phyloP scores from a whole-genome alignment of 2,888 invertebrate species.

The Gortyna flavago region DNA sequence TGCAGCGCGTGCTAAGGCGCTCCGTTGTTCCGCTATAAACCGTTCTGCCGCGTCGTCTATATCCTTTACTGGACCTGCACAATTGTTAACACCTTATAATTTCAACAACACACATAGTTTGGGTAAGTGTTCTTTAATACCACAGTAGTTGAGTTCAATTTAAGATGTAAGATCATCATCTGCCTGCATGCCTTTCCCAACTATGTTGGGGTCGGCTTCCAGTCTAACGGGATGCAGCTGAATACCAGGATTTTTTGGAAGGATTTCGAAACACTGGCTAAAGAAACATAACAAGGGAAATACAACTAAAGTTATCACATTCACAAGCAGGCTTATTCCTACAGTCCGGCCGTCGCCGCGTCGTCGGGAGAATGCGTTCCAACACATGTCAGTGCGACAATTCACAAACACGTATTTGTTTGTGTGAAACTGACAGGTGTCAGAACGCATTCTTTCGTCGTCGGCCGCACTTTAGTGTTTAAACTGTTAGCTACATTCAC shows the following conservation, averaged over 20 bases:
- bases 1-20: conserved; percentile 81
- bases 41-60: conserved; percentile 87
- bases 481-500: background rate
- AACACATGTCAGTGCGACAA: background rate
- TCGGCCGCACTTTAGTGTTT: background rate
- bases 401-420: background rate
- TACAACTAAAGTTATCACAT: background rate
- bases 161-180: background rate
- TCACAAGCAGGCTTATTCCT: background rate
- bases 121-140: background rate
- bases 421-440: background rate
- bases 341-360: background rate
- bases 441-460: background rate
- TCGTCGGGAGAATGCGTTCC: background rate
- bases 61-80: conserved; percentile 82
- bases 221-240: too few species aligned
- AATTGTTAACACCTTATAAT: background rate
- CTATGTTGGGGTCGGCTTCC: too few species aligned
- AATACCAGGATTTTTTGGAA: too few species aligned
- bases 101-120: background rate
- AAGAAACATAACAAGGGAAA: background rate
- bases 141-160: background rate
- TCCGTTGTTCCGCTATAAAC: conserved; percentile 86
- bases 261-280: background rate
- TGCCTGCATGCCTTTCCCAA: too few species aligned